These are phyloP conservation scores for Drosophila baimaii DNA, from an alignment of 1,140 invertebrate genomes.

Conservation along the genomic window DNA sequence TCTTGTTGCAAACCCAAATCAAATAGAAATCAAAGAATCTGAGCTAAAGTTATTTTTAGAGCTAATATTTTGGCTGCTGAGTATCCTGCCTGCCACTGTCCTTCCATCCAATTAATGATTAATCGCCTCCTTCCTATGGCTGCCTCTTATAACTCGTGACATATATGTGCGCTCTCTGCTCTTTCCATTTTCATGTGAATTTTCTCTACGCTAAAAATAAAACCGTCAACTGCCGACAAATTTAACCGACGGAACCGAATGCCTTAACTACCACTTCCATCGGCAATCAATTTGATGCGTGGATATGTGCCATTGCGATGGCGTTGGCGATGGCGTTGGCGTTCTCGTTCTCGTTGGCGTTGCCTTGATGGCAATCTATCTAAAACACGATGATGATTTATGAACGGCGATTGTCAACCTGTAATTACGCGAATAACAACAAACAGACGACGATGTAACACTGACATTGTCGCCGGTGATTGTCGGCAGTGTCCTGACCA, in stretches of 20 bases:
- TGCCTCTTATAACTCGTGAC: constrained; percentile 7
- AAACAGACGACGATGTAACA: constrained; percentile 78
- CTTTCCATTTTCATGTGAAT: constrained; percentile 27
- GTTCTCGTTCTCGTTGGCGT: neutral
- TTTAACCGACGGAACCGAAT: constrained; percentile 28
- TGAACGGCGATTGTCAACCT: constrained; percentile 64
- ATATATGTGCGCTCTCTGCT: constrained; percentile 6
- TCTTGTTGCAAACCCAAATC: neutral
- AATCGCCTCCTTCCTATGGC: constrained; percentile 1
- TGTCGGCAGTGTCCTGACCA: constrained; percentile 82
- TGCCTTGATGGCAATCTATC: constrained; percentile 65
- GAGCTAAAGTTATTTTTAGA: neutral
- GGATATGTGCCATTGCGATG: constrained; percentile 36
- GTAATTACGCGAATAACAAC: constrained; percentile 71
- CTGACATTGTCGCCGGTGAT: constrained; percentile 80
- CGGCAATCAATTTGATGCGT: constrained; percentile 43
- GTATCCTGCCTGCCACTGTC: neutral
- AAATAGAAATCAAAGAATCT: too few species aligned
- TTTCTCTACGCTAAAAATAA: constrained; percentile 60
- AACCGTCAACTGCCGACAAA: constrained; percentile 59
- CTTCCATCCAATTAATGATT: constrained; percentile 28
- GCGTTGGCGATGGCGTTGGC: constrained; percentile 6
- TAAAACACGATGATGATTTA: constrained; percentile 77
- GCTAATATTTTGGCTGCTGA: too few species aligned
- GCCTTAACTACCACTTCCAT: constrained; percentile 33